Conservation (phyloP, 2,113 vertebrate genomes). For the Dasyprocta punctata region DNA sequence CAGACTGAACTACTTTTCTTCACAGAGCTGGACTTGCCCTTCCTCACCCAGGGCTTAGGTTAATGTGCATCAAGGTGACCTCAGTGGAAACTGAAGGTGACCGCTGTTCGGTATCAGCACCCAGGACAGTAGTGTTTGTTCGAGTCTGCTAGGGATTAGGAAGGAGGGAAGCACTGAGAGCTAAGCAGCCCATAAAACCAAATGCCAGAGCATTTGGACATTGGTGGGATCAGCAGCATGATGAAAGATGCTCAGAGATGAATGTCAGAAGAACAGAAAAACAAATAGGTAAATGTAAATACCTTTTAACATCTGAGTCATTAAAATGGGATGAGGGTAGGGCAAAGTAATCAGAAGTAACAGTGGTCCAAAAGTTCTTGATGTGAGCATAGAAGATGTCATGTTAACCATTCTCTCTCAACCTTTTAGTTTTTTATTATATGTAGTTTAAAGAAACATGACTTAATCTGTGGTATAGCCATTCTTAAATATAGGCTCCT, state of each 20-base stretch:
- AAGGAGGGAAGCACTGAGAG: background rate
- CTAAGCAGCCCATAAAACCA: background rate
- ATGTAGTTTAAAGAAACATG: conserved; percentile 45
- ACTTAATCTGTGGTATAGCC: background rate
- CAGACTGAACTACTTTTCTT: background rate
- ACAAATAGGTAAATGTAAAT: background rate
- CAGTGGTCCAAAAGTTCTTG: background rate
- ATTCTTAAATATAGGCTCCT: conserved; percentile 20
- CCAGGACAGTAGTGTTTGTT: conserved; percentile 59
- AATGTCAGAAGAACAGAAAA: conserved; percentile 20
- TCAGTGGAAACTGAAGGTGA: background rate
- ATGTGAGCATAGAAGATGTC: background rate
- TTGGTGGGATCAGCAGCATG: background rate
- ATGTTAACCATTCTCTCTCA: background rate
- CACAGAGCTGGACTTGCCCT: background rate
- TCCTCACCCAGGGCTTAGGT: background rate
- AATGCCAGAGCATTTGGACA: background rate
- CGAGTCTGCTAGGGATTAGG: background rate
- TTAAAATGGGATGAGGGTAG: background rate
- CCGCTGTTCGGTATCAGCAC: conserved; percentile 51
- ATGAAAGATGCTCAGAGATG: background rate
- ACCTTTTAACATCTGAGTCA: background rate
- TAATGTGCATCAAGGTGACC: background rate
- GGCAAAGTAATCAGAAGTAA: background rate
- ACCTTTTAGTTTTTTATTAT: background rate